Percentiles rank a stretch among this genome's conserved stretches.
phyloP scores from a whole-genome alignment of 2,797 vertebrate genomes.

The Serranus cabrilla region DNA sequence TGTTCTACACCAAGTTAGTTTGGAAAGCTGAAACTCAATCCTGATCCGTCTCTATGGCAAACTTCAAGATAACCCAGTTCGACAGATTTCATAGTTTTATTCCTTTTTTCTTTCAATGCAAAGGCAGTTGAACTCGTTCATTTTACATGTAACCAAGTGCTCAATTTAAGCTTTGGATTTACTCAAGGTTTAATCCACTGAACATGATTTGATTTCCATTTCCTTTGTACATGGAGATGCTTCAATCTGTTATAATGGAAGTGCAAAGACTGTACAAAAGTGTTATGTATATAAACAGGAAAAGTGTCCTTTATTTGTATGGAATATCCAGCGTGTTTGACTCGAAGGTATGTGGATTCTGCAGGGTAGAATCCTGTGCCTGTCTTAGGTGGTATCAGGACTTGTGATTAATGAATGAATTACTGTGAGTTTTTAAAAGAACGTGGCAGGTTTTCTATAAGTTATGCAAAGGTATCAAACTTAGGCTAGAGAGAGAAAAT shows the following conservation, averaged over 20 bases:
- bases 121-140: slow-evolving; percentile 57
- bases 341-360: slow-evolving; percentile 86
- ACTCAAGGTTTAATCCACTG: slow-evolving; percentile 75
- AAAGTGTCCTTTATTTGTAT: slow-evolving; percentile 87
- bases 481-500: slow-evolving; percentile 80
- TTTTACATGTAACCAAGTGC: slow-evolving; percentile 66
- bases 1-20: slow-evolving; percentile 14
- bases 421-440: slow-evolving; percentile 87
- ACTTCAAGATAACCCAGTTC: slow-evolving; percentile 34
- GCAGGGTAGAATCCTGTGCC: slow-evolving; percentile 88
- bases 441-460: slow-evolving; percentile 82
- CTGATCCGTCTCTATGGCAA: slow-evolving; percentile 3
- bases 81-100: slow-evolving; percentile 48
- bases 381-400: slow-evolving; percentile 81
- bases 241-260: slow-evolving; percentile 74
- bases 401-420: slow-evolving; percentile 83
- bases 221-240: slow-evolving; percentile 66
- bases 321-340: slow-evolving; percentile 83
- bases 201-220: slow-evolving; percentile 70
- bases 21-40: slow-evolving; percentile 23
- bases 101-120: slow-evolving; percentile 42
- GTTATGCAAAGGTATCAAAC: slow-evolving; percentile 85
- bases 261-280: slow-evolving; percentile 85
- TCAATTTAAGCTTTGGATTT: slow-evolving; percentile 70
- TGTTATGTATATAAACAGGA: slow-evolving; percentile 87